Conservation (phyloP, 2,113 vertebrate species). For the Tachycineta bicolor region DNA sequence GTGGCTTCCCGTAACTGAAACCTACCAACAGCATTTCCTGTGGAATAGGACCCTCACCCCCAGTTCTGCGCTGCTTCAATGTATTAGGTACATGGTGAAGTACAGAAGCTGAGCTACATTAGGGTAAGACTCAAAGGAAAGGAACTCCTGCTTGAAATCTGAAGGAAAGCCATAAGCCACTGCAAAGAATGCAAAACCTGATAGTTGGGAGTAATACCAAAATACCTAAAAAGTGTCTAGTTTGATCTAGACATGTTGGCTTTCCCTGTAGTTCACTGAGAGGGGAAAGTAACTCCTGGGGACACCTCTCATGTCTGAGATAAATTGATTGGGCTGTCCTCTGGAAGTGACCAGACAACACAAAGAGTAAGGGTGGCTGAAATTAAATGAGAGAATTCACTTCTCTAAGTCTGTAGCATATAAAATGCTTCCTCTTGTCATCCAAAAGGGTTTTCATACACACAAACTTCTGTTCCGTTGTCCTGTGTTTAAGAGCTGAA, state of each 20-base stretch:
- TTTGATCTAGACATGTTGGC: background rate
- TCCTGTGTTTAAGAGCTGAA: background rate
- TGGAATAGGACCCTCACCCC: background rate
- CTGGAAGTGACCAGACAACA: background rate
- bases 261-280: background rate
- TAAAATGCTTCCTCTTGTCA: background rate
- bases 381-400: background rate
- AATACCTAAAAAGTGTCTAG: background rate
- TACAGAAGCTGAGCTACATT: background rate
- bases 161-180: background rate
- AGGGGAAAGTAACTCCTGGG: background rate
- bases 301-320: background rate
- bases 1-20: background rate
- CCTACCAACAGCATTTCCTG: background rate
- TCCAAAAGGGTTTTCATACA: background rate
- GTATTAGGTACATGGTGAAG: accelerated
- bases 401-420: background rate
- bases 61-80: background rate
- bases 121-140: background rate
- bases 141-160: background rate
- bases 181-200: background rate
- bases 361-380: background rate
- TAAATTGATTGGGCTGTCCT: background rate
- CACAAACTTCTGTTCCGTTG: background rate
- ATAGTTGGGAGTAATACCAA: background rate